Evolutionary conservation across 2,113 vertebrate genomes (phyloP).

Genomic region (Poeciliopsis prolifica): DNA sequence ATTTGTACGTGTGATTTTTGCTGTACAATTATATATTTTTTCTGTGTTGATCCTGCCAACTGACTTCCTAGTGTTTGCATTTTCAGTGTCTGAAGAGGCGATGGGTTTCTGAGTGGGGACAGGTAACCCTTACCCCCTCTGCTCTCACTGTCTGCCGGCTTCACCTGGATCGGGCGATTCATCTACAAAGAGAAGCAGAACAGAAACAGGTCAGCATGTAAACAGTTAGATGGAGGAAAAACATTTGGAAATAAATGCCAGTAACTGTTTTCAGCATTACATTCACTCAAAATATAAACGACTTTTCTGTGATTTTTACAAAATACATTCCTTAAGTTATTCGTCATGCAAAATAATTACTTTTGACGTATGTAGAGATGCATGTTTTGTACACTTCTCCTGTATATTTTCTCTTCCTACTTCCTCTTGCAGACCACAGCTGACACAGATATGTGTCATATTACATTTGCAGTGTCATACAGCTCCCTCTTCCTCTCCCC

Average conservation of each 20-base stretch:
- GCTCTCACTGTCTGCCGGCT: constrained; percentile 86
- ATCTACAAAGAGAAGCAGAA: constrained; percentile 69
- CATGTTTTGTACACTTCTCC: neutral
- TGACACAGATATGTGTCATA: constrained; percentile 61
- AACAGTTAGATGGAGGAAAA: neutral
- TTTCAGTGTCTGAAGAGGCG: constrained; percentile 41
- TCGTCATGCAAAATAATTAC: constrained; percentile 4
- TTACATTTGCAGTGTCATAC: constrained; percentile 49
- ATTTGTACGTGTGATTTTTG: too few relatives aligned
- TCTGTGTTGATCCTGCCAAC: neutral
- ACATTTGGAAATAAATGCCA: neutral
- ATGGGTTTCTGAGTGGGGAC: constrained; percentile 48
- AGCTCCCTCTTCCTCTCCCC: constrained; percentile 19
- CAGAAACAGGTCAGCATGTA: constrained; percentile 1
- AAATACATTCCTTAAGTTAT: neutral
- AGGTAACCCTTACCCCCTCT: constrained; percentile 82
- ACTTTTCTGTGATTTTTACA: neutral
- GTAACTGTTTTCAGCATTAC: neutral
- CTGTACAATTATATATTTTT: neutral
- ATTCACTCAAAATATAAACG: neutral
- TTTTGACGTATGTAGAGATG: constrained; percentile 1
- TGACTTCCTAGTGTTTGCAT: neutral
- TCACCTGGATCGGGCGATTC: constrained; percentile 87
- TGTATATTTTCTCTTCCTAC: constrained; percentile 15
- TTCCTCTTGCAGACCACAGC: constrained; percentile 25